A percentile compares a stretch with the other conserved stretches of the same genome.
These are phyloP conservation scores for Phortica okadai DNA, from an alignment of 2,888 invertebrate genomes.

Conservation along the genomic window DNA sequence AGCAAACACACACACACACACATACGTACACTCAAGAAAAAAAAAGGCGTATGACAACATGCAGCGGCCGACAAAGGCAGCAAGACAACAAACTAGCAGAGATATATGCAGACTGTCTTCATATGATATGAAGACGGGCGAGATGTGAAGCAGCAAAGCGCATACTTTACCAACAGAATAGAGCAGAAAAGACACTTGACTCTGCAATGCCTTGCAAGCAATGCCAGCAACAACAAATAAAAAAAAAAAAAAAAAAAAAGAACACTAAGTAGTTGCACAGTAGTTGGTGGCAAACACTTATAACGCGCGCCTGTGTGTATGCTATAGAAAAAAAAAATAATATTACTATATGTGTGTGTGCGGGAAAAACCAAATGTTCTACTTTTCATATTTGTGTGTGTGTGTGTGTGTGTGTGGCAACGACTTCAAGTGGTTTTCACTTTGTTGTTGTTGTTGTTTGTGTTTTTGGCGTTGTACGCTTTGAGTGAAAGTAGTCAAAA, in stretches of 20 bases:
- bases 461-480: background rate
- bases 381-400: conserved; percentile 32
- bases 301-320: conserved; percentile 3
- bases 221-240: conserved; percentile 22
- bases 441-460: background rate
- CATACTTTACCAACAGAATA: too few species aligned
- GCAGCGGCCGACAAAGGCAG: conserved; percentile 13
- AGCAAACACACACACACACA: conserved; percentile 24
- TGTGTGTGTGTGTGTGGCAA: background rate
- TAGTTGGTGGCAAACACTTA: background rate
- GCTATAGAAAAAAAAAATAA: background rate
- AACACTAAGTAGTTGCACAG: too few species aligned
- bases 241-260: conserved; percentile 18
- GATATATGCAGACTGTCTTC: too few species aligned
- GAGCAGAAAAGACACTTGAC: too few species aligned
- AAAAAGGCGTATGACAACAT: background rate
- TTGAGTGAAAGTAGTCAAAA: conserved; percentile 15
- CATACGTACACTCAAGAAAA: conserved; percentile 30
- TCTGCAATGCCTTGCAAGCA: conserved; percentile 11
- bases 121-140: too few species aligned
- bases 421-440: background rate
- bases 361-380: conserved; percentile 58
- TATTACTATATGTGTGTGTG: conserved; percentile 13
- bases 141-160: too few species aligned
- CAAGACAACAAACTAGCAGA: conserved; percentile 22